Base-by-base conservation (phyloP, 2,113 vertebrate genomes). In the Paracanthobrama guichenoti region DNA sequence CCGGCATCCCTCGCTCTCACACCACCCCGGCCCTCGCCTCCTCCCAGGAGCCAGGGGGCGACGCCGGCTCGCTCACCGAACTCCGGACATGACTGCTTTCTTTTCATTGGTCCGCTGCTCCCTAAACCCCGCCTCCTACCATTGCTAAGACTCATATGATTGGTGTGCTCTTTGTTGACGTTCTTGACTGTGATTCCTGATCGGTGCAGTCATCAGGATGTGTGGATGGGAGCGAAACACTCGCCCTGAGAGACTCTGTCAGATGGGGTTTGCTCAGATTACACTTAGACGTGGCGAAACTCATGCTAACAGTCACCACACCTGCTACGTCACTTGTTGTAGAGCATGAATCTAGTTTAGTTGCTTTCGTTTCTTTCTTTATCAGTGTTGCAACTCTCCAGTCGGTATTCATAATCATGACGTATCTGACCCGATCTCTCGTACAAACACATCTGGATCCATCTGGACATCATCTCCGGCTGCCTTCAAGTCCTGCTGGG, bases 21-120 rank as follows among this genome's bases (percentile, higher is more conserved):
- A 90, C 89, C 7, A 24, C 86, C 85, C 83, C 85, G 11, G 57
- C 89, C 57, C 86, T 85, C 86, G 26, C 44, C 79, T 82, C 64
- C 78, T 87, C 77, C 59, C 57, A 84, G 86, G 87, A 75, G 84
- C 84, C 69, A 85, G 88, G 86, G 79, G 86, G 81, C 82, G 22
- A n/a, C 84, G 79, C 64, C 85, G 82, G 83, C 84, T 57, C 84
- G 11, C 67, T 86, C 82, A 73, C 60, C 28, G 86, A 66, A 88
- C 86, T 84, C 53, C 14, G 6, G 85, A 89, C 69, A 50, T 80
- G 75, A 79, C n/a, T 55, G 39, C 71, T 77, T 7, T 24, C 57
- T 48, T 48, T 16, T 48, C 71, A 28, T 73, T 64, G n/a, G 48
- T 44, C 71, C 44, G 26, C 57, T 64, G 46, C 53, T 72, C 44